These are phyloP conservation scores for Drosophila watanabei DNA, from an alignment of 1,140 invertebrate species.

Conservation along the genomic window DNA sequence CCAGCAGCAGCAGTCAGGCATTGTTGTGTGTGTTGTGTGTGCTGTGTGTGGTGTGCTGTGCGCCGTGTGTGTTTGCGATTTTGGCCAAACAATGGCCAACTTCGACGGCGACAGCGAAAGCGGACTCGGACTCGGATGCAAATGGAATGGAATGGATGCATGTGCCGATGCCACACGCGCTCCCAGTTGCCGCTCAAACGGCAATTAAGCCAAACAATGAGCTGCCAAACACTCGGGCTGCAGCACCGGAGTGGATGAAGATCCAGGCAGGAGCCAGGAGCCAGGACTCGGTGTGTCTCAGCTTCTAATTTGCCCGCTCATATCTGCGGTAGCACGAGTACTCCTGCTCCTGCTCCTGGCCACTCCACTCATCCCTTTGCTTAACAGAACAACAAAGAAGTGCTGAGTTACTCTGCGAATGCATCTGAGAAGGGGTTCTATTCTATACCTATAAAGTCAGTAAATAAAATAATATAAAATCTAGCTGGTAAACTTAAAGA, in stretches of 20 bases:
- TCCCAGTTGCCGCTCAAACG: slow-evolving; percentile 62
- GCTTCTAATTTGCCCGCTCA: slow-evolving; percentile 52
- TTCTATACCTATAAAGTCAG: no score
- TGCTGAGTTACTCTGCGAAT: background rate
- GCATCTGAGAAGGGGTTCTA: background rate
- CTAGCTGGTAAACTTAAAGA: background rate
- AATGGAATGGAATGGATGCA: slow-evolving; percentile 25
- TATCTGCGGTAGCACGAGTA: slow-evolving; percentile 9
- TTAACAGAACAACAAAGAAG: slow-evolving; percentile 12
- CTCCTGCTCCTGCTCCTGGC: slow-evolving; percentile 3
- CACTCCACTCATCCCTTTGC: slow-evolving; percentile 17
- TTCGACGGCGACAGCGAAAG: slow-evolving; percentile 9
- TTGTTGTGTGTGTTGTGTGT: slow-evolving; percentile 24
- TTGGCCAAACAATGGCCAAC: slow-evolving; percentile 65
- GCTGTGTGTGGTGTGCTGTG: slow-evolving; percentile 32
- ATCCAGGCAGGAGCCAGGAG: slow-evolving; percentile 24
- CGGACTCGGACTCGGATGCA: slow-evolving; percentile 11
- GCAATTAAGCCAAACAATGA: slow-evolving; percentile 80
- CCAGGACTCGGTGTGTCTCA: slow-evolving; percentile 28
- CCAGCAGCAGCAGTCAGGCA: slow-evolving; percentile 43
- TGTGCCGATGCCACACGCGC: slow-evolving; percentile 47
- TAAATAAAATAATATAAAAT: background rate
- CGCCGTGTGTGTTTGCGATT: slow-evolving; percentile 58
- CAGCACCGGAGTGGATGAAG: slow-evolving; percentile 40
- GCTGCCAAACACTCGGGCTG: slow-evolving; percentile 71